Evolutionary conservation across 2,113 vertebrate genomes (phyloP), one percentile per base, ranked within the genome.

Genomic region (Empidonax traillii): DNA sequence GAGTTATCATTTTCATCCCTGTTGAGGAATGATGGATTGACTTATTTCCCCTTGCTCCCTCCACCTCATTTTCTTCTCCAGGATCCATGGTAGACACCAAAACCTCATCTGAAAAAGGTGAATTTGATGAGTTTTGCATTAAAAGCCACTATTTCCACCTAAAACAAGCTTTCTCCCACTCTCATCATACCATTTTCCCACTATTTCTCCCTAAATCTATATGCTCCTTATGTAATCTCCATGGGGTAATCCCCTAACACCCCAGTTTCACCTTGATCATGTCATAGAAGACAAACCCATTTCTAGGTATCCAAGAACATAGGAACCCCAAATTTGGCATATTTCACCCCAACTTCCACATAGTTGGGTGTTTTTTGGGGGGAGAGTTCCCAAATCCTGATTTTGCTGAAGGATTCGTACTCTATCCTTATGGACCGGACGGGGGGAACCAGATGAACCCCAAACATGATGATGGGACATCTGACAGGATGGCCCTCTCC

Each of bases 401-500:
- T 75, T 68, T 56, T 69, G 28, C 18, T 1, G 10, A 68, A 94
- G 92, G 13, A 2, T 25, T 73, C 7, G 8, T 90, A 12, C 83
- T 94, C 49, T 96, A 96, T 59, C 83, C 83, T 17, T 94, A 94
- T 0, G 78, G 83, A 6, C 31, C 0, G 0, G 35, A 53, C 2
- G 35, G 90, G 2, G 12, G 10, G 0, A 87, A 94, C 63, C 25
- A 58, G 6, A 85, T 33, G 3, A 94, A 33, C 53, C 87, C 87
- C 28, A 96, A 94, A 37, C 59, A 68, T 0, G 74, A 96, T 3
- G 90, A 96, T 4, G 87, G 94, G 25, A 55, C 86, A 2, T 94
- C 83, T 0, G 9, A 56, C n/a, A 10, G 16, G 1, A 1, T 93
- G 3, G 0, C 49, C 4, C 65, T 87, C 21, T 3, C 69, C 0